phyloP scores from a whole-genome alignment of 2,797 vertebrate species.

The Cossypha heuglini region DNA sequence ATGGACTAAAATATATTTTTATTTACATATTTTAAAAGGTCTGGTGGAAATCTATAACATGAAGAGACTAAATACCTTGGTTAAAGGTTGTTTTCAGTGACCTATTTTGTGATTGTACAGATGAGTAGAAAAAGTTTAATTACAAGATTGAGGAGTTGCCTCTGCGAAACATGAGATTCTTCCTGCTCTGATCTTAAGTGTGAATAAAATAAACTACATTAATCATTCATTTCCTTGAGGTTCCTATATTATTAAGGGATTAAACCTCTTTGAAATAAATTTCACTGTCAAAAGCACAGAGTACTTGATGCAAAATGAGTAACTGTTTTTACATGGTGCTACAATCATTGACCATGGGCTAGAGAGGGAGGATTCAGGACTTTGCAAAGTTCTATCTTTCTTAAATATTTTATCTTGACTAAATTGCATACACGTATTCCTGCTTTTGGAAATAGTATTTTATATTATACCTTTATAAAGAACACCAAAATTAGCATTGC shows the following conservation, averaged over 20 bases:
- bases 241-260: constrained; percentile 29
- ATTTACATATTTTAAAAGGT: background rate
- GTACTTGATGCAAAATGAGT: background rate
- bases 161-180: background rate
- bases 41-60: background rate
- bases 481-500: background rate
- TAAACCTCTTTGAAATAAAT: constrained; percentile 30
- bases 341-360: background rate
- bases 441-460: background rate
- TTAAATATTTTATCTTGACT: background rate
- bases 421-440: background rate
- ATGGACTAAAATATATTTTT: background rate
- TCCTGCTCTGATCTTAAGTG: background rate
- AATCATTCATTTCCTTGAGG: constrained; percentile 35
- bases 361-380: background rate
- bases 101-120: background rate
- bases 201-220: background rate
- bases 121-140: background rate
- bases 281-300: background rate
- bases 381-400: background rate
- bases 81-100: background rate
- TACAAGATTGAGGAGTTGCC: background rate
- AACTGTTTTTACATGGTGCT: background rate
- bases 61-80: background rate
- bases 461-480: background rate